Evolutionary conservation across 2,888 invertebrate species (phyloP).

Genomic region (Polylopha cassiicola): DNA sequence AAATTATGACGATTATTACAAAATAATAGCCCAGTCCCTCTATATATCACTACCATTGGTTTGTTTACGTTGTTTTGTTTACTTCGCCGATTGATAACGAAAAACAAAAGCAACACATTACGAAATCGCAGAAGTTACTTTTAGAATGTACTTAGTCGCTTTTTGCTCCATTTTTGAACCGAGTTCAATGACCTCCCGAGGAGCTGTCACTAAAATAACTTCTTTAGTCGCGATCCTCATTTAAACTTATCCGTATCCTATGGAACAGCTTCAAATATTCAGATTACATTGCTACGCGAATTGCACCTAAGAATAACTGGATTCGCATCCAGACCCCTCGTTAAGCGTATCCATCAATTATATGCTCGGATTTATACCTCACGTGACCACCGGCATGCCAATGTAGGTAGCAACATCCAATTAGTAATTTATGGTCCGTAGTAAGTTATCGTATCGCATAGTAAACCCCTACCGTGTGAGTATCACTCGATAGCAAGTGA

Average conservation of each 20-base stretch:
- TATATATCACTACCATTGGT: too few species aligned
- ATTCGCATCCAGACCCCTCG: too few species aligned
- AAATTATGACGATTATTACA: too few species aligned
- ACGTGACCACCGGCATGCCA: neutral
- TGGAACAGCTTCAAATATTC: conserved; percentile 15
- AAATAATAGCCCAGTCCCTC: too few species aligned
- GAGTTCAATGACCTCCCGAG: conserved; percentile 41
- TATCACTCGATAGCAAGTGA: conserved; percentile 47
- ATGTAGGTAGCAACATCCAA: conserved; percentile 3
- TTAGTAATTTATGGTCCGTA: conserved; percentile 25
- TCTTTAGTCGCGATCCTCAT: conserved; percentile 24
- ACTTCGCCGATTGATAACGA: conserved; percentile 8
- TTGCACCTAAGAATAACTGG: conserved; percentile 6
- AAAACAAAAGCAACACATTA: conserved; percentile 6
- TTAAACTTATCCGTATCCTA: conserved; percentile 18
- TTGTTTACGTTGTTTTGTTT: conserved; percentile 9
- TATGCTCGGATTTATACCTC: neutral
- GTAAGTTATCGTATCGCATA: conserved; percentile 29
- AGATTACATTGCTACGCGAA: neutral
- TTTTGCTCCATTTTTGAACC: conserved; percentile 26
- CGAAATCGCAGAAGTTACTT: conserved; percentile 3
- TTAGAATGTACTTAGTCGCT: conserved; percentile 11
- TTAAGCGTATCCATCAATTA: too few species aligned
- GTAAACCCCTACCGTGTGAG: conserved; percentile 36
- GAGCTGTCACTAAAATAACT: conserved; percentile 42